Base-by-base conservation (phyloP, 2,113 vertebrate genomes). In the Mus spicilegus region DNA sequence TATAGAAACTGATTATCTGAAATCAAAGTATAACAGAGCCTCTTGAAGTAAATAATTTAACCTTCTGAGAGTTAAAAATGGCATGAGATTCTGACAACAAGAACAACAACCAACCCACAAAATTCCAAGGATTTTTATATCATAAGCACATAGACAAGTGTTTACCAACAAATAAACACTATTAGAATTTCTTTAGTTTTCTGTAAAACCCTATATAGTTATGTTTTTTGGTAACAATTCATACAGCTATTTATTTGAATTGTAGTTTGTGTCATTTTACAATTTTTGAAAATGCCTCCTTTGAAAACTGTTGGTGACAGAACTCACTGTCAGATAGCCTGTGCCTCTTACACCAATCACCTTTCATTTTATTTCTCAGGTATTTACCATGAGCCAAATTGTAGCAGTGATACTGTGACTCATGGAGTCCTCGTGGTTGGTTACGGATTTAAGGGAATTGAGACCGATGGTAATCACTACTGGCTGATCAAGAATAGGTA, bases 401-500 rank as follows among this genome's bases (percentile, higher is more conserved):
- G 67, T 69, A 36, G 99, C 98, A 99, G 99, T 98, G 99, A 99
- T 56, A 97, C 98, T 20, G 97, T 99, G 80, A 99, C 99, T 98
- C 99, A 99, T 87, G 99, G 99, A 20, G 99, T 99, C 90, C 98
- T 99, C 90, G 98, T 98, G 42, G 99, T 99, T 69, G 67, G 67
- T 36, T 69, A 69, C 36, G 67, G 67, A 36, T 69, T 69, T 69
- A 14, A 36, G 8, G 98, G 98, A 0, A 90, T 98, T 87, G 98
- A 99, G 39, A 98, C 99, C 1, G 98, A 99, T 58, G 99, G 99
- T 7, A 99, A 99, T 70, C 99, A 99, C 92, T 99, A 98, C 95
- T 99, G 99, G 99, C 99, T 99, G 88, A 99, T 99, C 85, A 99
- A 99, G 98, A 99, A 99, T 99, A 99, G 99, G 99, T 99, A 97